Conservation (phyloP, 2,797 vertebrate species). For the Pseudochirops corinnae region DNA sequence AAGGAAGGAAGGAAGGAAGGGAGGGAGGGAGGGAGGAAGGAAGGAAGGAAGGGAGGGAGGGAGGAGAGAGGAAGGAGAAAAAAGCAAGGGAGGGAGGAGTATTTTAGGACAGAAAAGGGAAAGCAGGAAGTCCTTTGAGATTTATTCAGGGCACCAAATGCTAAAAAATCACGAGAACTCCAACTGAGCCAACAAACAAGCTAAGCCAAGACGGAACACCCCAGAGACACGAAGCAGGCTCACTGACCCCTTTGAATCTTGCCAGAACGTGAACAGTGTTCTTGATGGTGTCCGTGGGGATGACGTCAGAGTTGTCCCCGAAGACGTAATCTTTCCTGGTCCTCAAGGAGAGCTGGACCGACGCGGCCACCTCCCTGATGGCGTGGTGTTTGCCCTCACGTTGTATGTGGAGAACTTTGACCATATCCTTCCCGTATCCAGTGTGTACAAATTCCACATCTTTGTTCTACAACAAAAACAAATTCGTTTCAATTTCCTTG, state of each 20-base stretch:
- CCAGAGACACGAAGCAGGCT: not conserved
- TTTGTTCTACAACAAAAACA: constrained; percentile 85
- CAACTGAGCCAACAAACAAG: constrained; percentile 4
- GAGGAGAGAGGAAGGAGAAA: too few relatives aligned
- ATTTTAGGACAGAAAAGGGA: constrained; percentile 43
- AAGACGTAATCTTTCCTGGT: constrained; percentile 91
- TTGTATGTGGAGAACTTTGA: constrained; percentile 92
- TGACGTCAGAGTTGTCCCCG: constrained; percentile 94
- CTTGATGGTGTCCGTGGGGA: constrained; percentile 98
- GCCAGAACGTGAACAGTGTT: constrained; percentile 95
- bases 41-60: not conserved
- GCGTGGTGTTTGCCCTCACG: constrained; percentile 88
- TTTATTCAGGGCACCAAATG: constrained; percentile 15
- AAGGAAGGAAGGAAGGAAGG: not conserved
- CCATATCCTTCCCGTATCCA: constrained; percentile 94
- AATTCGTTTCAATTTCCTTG: not conserved
- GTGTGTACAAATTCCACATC: constrained; percentile 93
- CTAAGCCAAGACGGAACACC: not conserved
- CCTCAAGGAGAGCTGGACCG: constrained; percentile 92
- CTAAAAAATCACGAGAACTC: constrained; percentile 44
- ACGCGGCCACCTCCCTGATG: constrained; percentile 91
- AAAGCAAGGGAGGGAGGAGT: not conserved
- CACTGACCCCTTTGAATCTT: constrained; percentile 93
- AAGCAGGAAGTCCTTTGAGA: not conserved
- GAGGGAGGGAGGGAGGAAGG: not conserved